Evolutionary conservation across 2,797 vertebrate species (phyloP).

Genomic region (Hipposideros larvatus): DNA sequence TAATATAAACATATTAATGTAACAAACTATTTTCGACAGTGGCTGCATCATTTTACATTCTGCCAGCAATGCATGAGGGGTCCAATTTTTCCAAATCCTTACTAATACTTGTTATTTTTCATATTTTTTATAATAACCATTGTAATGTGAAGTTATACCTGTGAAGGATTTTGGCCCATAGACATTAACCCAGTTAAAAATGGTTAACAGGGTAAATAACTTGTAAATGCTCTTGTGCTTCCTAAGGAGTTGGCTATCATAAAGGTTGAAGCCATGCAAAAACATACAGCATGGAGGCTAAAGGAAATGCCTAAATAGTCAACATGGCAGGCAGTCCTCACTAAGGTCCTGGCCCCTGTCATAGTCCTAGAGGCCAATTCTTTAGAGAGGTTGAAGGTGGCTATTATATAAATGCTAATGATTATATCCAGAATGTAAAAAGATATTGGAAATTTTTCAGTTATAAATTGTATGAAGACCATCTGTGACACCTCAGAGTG

Average conservation of each 20-base stretch:
- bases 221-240: background rate
- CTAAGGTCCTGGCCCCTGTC: background rate
- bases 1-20: background rate
- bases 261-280: constrained; percentile 16
- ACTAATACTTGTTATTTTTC: constrained; percentile 13
- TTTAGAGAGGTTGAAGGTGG: background rate
- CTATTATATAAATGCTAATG: background rate
- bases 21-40: background rate
- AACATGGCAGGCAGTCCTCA: background rate
- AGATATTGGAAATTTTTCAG: background rate
- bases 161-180: background rate
- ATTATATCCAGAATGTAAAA: background rate
- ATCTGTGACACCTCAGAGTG: constrained; percentile 7
- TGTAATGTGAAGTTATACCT: background rate
- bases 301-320: background rate
- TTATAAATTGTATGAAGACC: background rate
- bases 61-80: background rate
- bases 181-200: background rate
- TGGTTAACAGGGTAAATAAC: constrained; percentile 19
- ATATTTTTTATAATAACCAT: background rate
- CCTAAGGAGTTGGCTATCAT: background rate
- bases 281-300: background rate
- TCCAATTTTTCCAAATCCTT: background rate
- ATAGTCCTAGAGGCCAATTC: background rate
- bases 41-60: background rate